These are phyloP conservation scores for Hippocampus guttulatus DNA, from an alignment of 2,113 vertebrate species.

Conservation along the genomic window DNA sequence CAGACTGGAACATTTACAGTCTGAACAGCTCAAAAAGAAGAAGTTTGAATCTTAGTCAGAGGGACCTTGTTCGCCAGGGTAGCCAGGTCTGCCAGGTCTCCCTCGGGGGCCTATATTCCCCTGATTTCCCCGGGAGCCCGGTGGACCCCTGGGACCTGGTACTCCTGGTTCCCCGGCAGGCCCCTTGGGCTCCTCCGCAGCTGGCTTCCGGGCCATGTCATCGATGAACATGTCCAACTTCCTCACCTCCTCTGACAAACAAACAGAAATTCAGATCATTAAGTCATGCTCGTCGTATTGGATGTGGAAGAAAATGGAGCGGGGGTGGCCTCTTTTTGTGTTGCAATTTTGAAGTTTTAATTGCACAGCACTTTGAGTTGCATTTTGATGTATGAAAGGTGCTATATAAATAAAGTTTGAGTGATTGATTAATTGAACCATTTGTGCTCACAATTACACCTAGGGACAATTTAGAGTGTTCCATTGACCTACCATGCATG, in stretches of 20 bases:
- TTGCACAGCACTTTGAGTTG: no score
- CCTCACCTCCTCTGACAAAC: constrained; percentile 78
- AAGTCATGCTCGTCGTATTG: neutral
- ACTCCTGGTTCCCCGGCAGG: constrained; percentile 79
- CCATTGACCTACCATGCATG: no score
- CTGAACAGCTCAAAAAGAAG: neutral
- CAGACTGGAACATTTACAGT: neutral
- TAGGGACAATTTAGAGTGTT: no score
- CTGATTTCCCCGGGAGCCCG: constrained; percentile 67
- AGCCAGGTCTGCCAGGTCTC: constrained; percentile 66
- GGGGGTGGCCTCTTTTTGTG: no score
- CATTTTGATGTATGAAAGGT: no score
- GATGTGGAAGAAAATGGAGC: no score
- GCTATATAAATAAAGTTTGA: no score
- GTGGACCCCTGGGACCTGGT: constrained; percentile 70
- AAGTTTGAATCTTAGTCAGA: neutral
- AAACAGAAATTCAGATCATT: constrained; percentile 14
- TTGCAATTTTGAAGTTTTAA: no score
- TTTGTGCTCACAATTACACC: no score
- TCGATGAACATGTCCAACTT: constrained; percentile 82
- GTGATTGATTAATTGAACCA: no score
- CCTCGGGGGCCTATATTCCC: constrained; percentile 71
- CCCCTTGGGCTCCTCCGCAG: constrained; percentile 74
- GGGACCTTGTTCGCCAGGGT: constrained; percentile 79
- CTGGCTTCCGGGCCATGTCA: constrained; percentile 77